Percentiles rank a stretch among this genome's conserved stretches.
Evolutionary conservation across 2,797 vertebrate species (phyloP).

Genomic region (Takifugu rubripes): DNA sequence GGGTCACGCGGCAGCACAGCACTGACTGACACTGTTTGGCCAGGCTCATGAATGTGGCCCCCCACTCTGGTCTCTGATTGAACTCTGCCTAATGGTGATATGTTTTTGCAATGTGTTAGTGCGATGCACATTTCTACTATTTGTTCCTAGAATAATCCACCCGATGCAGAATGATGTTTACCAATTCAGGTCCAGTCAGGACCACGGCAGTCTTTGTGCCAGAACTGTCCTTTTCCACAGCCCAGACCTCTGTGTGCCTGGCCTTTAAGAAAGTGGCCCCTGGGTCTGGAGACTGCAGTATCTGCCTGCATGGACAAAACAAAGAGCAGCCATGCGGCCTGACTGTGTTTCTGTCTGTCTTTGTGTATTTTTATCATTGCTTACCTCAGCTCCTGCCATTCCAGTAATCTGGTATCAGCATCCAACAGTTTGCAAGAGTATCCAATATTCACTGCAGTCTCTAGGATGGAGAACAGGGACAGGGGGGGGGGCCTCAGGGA

Average conservation of each 20-base stretch:
- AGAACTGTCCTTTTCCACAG: slow-evolving; percentile 46
- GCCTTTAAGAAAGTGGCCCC: slow-evolving; percentile 54
- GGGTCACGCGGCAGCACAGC: slow-evolving; percentile 92
- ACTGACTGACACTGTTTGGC: slow-evolving; percentile 85
- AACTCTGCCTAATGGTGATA: slow-evolving; percentile 63
- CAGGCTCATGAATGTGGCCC: slow-evolving; percentile 78
- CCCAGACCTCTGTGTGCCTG: slow-evolving; percentile 66
- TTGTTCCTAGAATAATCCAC: background rate
- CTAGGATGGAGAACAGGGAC: slow-evolving; percentile 58
- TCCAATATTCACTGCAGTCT: slow-evolving; percentile 89
- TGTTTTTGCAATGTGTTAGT: background rate
- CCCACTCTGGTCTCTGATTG: slow-evolving; percentile 66
- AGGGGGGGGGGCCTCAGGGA: slow-evolving; percentile 3
- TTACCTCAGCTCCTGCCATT: slow-evolving; percentile 86
- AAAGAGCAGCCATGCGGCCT: slow-evolving; percentile 44
- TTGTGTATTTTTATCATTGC: slow-evolving; percentile 40
- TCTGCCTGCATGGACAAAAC: slow-evolving; percentile 64
- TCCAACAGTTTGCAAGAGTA: slow-evolving; percentile 88
- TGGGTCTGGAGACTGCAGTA: slow-evolving; percentile 70
- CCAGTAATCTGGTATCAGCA: slow-evolving; percentile 80
- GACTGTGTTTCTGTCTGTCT: slow-evolving; percentile 18
- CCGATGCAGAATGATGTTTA: slow-evolving; percentile 45
- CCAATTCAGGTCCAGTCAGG: slow-evolving; percentile 77
- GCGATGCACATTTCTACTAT: background rate
- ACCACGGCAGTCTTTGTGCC: slow-evolving; percentile 67